Conservation (phyloP, 2,888 invertebrate genomes). For the Hanleya hanleyi region DNA sequence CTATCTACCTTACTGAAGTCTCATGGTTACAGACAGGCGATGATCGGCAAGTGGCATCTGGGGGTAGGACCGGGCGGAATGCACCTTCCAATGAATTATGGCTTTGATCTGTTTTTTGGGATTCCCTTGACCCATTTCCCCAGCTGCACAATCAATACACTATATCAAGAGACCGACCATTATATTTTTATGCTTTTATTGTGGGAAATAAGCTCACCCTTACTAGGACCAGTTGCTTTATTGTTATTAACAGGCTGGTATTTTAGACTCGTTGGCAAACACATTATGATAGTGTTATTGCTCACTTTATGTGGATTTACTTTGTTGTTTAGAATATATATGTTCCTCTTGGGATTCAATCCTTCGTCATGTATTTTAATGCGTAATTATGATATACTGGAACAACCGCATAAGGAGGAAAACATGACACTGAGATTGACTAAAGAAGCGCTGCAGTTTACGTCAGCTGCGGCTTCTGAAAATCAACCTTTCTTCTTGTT, state of each 20-base stretch:
- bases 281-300: neutral
- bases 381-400: conserved; percentile 23
- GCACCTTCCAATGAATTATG: conserved; percentile 19
- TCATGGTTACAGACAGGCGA: conserved; percentile 10
- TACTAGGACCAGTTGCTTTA: conserved; percentile 14
- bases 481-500: conserved; percentile 27
- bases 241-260: conserved; percentile 12
- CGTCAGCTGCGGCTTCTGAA: conserved; percentile 16
- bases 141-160: conserved; percentile 13
- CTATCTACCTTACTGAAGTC: conserved; percentile 14
- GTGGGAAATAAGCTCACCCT: too few relatives aligned
- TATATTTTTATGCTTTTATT: too few relatives aligned
- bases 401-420: conserved; percentile 30
- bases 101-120: conserved; percentile 32
- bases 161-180: conserved; percentile 18
- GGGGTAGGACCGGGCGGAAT: conserved; percentile 9
- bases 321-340: neutral
- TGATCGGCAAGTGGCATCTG: conserved; percentile 27
- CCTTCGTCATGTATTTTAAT: conserved; percentile 23
- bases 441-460: conserved; percentile 17
- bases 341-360: conserved; percentile 13
- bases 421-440: conserved; percentile 24
- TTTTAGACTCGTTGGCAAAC: conserved; percentile 6
- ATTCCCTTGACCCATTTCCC: conserved; percentile 19
- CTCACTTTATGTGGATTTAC: conserved; percentile 15